Base-by-base conservation (phyloP, 2,888 invertebrate species). In the Epinotia ramella region DNA sequence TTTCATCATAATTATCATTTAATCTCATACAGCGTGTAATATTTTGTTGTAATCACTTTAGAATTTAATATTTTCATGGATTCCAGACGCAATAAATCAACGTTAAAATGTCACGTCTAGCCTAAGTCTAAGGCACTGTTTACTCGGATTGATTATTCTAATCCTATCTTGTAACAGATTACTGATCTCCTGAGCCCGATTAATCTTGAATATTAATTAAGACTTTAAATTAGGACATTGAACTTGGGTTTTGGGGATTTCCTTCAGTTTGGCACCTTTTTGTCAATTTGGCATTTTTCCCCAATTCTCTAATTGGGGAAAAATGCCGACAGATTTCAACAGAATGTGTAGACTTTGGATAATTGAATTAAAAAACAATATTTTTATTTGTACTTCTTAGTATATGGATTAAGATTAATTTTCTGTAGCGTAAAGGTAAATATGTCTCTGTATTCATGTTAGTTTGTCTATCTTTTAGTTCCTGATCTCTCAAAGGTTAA, bases 141-240 rank as follows among this genome's bases (percentile, higher is more conserved):
- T 68, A 24, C 68, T n/a, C 11, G 12, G 44, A 68, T 24, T 24
- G 46, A 70, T 70, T 20, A 70, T 56, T 53, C 49, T 75, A 65
- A 65, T 70, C 64, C 59, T 65, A 53, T 65, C 49, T 59, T 40
- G 59, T 60, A 75, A 65, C 65, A 53, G 70, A 59, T 60, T 53
- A 64, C 40, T 18, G 28, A 24, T 57, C 63, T 40, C 57, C 46
- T 53, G 67, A 18, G 20, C 59, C 59, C 24, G 18, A 65, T 64
- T 69, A 65, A 75, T 74, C 74, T 33, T 16, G 56, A 44, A 57
- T 56, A 71, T 56, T 59, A 64, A 74, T 64, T 64, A 65, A 28
- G 28, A 70, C 65, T 40, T 73, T 60, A 24, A 62, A 56, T 56
- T 20, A 60, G 24, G 24, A n/a, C 59, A 11, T 24, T 57, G 44